phyloP scores from a whole-genome alignment of 1,140 invertebrate species.

The Ctenoplectra terminalis region DNA sequence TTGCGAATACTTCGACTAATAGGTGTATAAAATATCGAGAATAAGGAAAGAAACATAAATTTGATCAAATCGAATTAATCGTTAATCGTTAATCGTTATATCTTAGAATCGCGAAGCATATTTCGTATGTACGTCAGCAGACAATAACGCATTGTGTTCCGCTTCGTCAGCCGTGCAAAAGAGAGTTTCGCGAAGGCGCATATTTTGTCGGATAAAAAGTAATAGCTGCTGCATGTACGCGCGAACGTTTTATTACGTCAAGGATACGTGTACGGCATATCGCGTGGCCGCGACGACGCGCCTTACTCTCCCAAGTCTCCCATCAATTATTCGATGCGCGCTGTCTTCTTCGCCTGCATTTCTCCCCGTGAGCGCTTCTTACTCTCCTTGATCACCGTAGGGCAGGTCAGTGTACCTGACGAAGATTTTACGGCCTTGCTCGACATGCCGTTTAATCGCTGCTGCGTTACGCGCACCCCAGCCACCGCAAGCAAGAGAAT shows the following conservation, averaged over 20 bases:
- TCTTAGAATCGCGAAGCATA: not conserved
- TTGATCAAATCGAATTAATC: too few species aligned
- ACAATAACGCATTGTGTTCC: constrained; percentile 27
- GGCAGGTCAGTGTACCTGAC: constrained; percentile 53
- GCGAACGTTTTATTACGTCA: constrained; percentile 37
- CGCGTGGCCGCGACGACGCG: not conserved
- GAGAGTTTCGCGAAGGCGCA: constrained; percentile 10
- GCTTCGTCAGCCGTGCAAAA: not conserved
- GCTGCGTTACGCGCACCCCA: not conserved
- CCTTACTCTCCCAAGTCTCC: not conserved
- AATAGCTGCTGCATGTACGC: not conserved
- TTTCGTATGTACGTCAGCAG: not conserved
- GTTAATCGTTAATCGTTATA: not conserved
- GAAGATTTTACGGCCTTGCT: constrained; percentile 42
- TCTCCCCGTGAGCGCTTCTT: constrained; percentile 15
- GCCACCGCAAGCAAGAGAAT: not conserved
- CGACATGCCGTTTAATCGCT: constrained; percentile 14
- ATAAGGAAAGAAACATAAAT: too few species aligned
- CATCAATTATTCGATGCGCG: constrained; percentile 37
- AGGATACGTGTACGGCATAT: constrained; percentile 20
- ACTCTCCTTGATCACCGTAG: constrained; percentile 33
- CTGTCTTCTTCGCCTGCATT: constrained; percentile 2
- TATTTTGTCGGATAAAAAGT: constrained; percentile 16
- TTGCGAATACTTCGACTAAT: too few species aligned
- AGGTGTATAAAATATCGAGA: too few species aligned